Evolutionary conservation across 2,888 invertebrate species (phyloP), one percentile per base, ranked within the genome.

Genomic region (Agrotis puta): DNA sequence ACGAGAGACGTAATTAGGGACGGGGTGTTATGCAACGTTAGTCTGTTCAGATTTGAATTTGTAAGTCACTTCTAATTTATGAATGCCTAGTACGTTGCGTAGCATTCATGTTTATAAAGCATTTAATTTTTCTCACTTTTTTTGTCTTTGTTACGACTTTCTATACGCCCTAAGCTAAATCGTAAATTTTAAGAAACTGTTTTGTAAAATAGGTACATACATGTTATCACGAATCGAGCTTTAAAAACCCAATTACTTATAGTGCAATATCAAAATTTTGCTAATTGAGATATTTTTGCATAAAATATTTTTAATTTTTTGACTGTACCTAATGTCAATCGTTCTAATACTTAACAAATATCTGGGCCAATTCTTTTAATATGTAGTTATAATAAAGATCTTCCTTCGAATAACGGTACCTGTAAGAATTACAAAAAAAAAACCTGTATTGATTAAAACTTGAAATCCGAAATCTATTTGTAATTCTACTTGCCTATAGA

Each of bases 141-240:
- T 54, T 61, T 66, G 50, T 56, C 16, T 68, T 70, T 11, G 54
- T 58, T 58, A 59, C 50, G 24, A 48, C 39, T 69, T 74, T 57
- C 64, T 65, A 76, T 72, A 77, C 69, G 69, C 61, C 70, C 43
- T 65, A 64, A 65, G 54, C 53, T 71, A 67, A 66, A 81, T 69
- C 48, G 22, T 82, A 68, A 74, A 63, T 57, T 70, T n/a, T 72
- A 79, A 79, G 83, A 47, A 81, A 67, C 57, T 76, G 64, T 64
- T 74, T 83, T 72, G 57, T 77, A 68, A 68, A 75, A 81, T 72
- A 73, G 76, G 50, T 66, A 77, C 76, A 84, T 74, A 75, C 71
- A 70, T 63, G 65, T 85, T 77, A 84, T 86, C 79, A 82, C 68
- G 79, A 87, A 87, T 77, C 79, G 87, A 87, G 86, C 86, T 87